Percentiles rank a stretch among this genome's conserved stretches.
Evolutionary conservation across 2,113 vertebrate genomes (phyloP).

Genomic region (Microtus oregoni): DNA sequence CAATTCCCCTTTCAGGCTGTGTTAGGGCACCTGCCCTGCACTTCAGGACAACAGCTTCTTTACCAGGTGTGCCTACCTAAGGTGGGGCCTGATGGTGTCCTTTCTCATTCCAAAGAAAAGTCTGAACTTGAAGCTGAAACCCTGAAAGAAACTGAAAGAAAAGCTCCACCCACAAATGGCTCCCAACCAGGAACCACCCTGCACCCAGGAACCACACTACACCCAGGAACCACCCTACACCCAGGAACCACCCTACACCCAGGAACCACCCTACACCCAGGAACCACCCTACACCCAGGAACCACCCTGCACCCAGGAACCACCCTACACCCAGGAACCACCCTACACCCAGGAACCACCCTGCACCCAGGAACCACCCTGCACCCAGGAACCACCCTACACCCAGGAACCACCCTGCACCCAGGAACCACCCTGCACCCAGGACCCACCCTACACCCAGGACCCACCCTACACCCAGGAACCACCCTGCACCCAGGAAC

Average conservation of each 20-base stretch:
- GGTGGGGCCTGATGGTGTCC: neutral
- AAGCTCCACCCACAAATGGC: neutral
- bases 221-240: neutral
- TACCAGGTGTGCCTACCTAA: neutral
- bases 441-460: neutral
- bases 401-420: neutral
- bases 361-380: too few species aligned
- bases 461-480: neutral
- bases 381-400: neutral
- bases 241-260: neutral
- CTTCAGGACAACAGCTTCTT: neutral
- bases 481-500: neutral
- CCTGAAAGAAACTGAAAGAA: neutral
- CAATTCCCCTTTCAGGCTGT: neutral
- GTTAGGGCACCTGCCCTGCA: neutral
- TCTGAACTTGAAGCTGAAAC: neutral
- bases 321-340: neutral
- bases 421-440: neutral
- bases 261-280: neutral
- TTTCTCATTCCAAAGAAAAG: neutral
- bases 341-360: neutral
- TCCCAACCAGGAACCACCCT: neutral
- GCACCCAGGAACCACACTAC: neutral
- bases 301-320: too few species aligned
- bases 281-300: neutral